These are phyloP conservation scores for Rutilus rutilus DNA, from an alignment of 2,113 vertebrate genomes.

Conservation along the genomic window DNA sequence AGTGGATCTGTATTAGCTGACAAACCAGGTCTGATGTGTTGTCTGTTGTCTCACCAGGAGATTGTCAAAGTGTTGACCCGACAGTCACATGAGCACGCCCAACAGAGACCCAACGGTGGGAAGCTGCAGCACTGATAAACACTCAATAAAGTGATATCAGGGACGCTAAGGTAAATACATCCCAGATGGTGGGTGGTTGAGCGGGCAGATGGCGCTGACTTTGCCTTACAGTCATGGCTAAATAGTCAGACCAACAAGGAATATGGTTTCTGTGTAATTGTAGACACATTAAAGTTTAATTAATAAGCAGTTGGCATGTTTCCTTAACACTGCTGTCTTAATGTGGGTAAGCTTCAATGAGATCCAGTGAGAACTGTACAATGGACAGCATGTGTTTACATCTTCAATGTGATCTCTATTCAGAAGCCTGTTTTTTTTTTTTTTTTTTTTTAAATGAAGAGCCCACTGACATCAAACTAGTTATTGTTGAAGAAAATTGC, in stretches of 20 bases:
- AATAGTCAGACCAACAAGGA: not conserved
- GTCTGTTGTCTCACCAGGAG: conserved; percentile 20
- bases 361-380: not conserved
- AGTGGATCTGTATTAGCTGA: conserved; percentile 1
- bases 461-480: not conserved
- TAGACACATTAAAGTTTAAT: conserved; percentile 20
- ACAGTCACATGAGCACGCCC: not conserved
- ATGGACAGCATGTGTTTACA: conserved; percentile 4
- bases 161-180: conserved; percentile 9
- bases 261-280: conserved; percentile 15
- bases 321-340: not conserved
- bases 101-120: not conserved
- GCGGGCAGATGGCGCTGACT: conserved; percentile 39
- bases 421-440: not conserved
- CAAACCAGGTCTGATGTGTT: conserved; percentile 2
- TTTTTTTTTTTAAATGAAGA: too few relatives aligned
- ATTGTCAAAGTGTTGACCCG: conserved; percentile 30
- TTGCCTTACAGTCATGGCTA: conserved; percentile 24
- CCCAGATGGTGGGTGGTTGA: conserved; percentile 39
- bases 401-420: not conserved
- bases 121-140: conserved; percentile 6
- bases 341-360: not conserved
- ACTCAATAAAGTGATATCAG: conserved; percentile 14
- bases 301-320: conserved; percentile 24
- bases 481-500: conserved; percentile 29